Evolutionary conservation across 2,113 vertebrate species (phyloP).

Genomic region (Zapus hudsonius): DNA sequence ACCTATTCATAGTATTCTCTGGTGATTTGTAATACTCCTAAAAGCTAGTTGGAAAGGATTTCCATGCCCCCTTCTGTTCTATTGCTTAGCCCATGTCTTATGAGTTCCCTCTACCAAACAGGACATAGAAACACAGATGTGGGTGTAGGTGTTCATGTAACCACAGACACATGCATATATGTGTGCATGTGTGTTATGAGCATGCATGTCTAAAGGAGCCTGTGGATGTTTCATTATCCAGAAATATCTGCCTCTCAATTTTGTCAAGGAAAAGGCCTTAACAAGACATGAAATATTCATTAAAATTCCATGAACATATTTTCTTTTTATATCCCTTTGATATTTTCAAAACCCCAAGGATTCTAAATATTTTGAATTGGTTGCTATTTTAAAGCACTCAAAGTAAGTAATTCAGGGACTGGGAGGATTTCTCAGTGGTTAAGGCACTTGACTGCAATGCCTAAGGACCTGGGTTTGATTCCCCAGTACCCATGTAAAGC

Average conservation of each 20-base stretch:
- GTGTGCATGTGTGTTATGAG: not conserved
- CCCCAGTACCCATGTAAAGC: too few species aligned
- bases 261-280: not conserved
- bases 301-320: constrained; percentile 13
- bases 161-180: too few species aligned
- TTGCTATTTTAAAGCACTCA: not conserved
- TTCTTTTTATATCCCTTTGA: constrained; percentile 3
- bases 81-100: not conserved
- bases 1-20: not conserved
- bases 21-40: constrained; percentile 29
- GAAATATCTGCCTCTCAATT: not conserved
- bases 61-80: not conserved
- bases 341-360: not conserved
- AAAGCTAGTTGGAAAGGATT: not conserved
- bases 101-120: not conserved
- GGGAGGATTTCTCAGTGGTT: too few species aligned
- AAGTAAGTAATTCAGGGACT: not conserved
- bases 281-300: not conserved
- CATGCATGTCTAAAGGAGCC: not conserved
- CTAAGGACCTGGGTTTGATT: too few species aligned
- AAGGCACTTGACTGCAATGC: too few species aligned
- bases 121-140: too few species aligned
- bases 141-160: too few species aligned
- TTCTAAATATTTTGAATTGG: not conserved
- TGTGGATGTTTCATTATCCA: not conserved